Conservation (phyloP, 1,140 invertebrate species). For the Tribolium madens region DNA sequence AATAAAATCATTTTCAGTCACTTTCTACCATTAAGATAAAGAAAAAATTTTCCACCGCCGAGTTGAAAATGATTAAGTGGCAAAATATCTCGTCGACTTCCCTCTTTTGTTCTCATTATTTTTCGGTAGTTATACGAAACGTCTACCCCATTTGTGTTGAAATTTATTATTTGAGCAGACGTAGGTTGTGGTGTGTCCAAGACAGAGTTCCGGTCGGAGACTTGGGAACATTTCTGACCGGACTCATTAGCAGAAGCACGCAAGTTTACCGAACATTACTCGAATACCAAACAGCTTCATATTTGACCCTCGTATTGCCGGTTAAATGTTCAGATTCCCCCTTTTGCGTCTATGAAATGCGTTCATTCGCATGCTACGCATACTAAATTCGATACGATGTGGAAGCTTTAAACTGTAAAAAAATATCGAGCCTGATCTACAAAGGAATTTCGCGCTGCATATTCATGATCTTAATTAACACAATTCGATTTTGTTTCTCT, state of each 20-base stretch:
- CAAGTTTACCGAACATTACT: constrained; percentile 57
- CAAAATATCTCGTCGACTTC: neutral
- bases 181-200: constrained; percentile 36
- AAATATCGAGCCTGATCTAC: neutral
- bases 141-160: constrained; percentile 26
- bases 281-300: constrained; percentile 59
- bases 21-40: too few relatives aligned
- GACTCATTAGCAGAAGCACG: constrained; percentile 54
- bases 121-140: constrained; percentile 3
- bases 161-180: constrained; percentile 36
- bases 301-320: constrained; percentile 57
- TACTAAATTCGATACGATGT: constrained; percentile 41
- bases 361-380: constrained; percentile 41
- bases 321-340: constrained; percentile 58
- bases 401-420: neutral
- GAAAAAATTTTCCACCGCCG: too few relatives aligned
- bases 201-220: constrained; percentile 29
- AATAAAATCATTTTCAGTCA: too few relatives aligned
- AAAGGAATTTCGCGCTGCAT: neutral
- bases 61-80: neutral
- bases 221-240: constrained; percentile 42
- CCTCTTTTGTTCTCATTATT: neutral
- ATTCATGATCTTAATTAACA: neutral
- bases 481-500: neutral
- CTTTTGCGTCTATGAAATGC: constrained; percentile 58